Conservation (phyloP, 2,888 invertebrate species). For the Acleris holmiana region DNA sequence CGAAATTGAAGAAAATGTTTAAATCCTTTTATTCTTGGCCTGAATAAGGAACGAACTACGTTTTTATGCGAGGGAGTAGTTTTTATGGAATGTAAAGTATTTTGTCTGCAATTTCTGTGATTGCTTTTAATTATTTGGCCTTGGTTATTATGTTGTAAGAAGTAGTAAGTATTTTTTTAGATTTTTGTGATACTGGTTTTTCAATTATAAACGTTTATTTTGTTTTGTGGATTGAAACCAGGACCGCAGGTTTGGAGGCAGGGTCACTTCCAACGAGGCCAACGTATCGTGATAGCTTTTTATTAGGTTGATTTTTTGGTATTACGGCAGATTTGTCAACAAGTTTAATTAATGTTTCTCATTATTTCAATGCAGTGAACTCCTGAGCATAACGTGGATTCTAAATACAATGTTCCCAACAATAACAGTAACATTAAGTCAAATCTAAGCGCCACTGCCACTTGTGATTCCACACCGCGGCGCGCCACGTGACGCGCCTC, state of each 20-base stretch:
- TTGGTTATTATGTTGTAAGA: no score
- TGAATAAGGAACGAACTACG: constrained; percentile 15
- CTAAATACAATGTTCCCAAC: constrained; percentile 21
- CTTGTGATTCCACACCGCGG: constrained; percentile 28
- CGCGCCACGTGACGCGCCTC: constrained; percentile 22
- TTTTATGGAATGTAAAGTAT: constrained; percentile 21
- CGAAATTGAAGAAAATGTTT: constrained; percentile 30
- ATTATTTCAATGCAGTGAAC: no score
- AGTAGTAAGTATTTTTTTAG: not conserved
- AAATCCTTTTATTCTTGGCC: constrained; percentile 18
- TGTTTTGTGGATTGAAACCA: no score
- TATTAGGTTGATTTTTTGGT: no score
- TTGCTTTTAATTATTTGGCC: no score
- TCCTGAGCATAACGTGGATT: not conserved
- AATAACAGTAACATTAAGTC: constrained; percentile 34
- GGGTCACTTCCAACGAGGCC: no score
- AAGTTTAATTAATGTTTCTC: no score
- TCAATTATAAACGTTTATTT: no score
- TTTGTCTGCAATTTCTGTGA: constrained; percentile 5
- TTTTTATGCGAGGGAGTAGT: constrained; percentile 22
- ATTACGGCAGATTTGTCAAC: no score
- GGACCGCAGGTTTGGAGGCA: no score
- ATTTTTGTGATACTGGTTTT: not conserved
- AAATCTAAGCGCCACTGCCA: constrained; percentile 24
- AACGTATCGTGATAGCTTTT: no score